Evolutionary conservation across 2,113 vertebrate genomes (phyloP), one percentile per base, ranked within the genome.

Genomic region (Rhipidura dahli): DNA sequence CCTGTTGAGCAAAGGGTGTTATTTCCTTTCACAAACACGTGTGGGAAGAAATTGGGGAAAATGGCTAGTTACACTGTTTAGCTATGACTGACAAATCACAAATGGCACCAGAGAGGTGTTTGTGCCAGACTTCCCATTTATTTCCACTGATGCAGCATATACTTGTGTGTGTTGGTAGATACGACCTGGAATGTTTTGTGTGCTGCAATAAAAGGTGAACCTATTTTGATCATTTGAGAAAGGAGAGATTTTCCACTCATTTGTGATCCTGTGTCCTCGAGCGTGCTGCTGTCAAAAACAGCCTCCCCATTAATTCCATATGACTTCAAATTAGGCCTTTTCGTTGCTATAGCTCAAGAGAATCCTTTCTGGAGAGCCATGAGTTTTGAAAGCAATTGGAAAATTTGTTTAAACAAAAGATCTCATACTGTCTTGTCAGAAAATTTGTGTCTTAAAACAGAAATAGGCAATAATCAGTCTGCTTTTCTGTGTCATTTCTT

Each of bases 21-120:
- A 79, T 75, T 95, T 94, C 57, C 69, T 90, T 94, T 88, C 53
- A 61, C 66, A 93, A 84, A 92, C n/a, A 12, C 15, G 27, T 73
- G 56, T 90, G 77, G 85, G 83, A 94, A 90, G 83, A 75, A 89
- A 61, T 22, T 82, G 81, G 57, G 66, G 39, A 73, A 90, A 92
- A 89, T 83, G 90, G 64, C 40, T 80, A 23, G 40, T 69, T 88
- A 45, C 11, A 30, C 53, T 56, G 40, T 84, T 95, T 44, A 56
- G 47, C 59, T 70, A 9, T 42, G 59, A 78, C 45, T 90, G 95
- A 83, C 40, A 92, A 90, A 79, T 61, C 73, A 50, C 20, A 60
- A 42, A 75, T 93, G 33, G 92, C 66, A 77, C 81, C 68, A 53
- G 82, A 60, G 51, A 76, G 33, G 64, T 71, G 42, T 73, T 93